Conservation (phyloP, 2,888 invertebrate genomes). For the Cyclophora punctaria region DNA sequence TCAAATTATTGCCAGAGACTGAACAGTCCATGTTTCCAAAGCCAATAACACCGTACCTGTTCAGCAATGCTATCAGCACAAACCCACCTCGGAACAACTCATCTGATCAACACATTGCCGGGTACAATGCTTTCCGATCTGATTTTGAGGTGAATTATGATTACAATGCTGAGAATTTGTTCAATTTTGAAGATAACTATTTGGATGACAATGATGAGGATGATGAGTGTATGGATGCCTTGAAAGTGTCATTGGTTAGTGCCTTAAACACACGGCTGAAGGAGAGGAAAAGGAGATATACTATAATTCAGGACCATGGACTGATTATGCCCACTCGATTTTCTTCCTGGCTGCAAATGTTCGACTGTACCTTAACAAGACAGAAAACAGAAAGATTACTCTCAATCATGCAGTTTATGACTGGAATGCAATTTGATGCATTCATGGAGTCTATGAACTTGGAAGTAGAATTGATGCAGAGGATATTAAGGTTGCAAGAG, state of each 20-base stretch:
- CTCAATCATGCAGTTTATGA: constrained; percentile 84
- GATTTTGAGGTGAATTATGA: constrained; percentile 91
- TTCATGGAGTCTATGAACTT: constrained; percentile 84
- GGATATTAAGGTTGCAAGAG: constrained; percentile 76
- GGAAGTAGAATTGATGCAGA: constrained; percentile 79
- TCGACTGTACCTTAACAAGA: constrained; percentile 76
- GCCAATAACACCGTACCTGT: constrained; percentile 77
- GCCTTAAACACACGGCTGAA: constrained; percentile 85
- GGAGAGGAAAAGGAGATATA: constrained; percentile 83
- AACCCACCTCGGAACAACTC: constrained; percentile 83
- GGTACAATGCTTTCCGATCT: constrained; percentile 89
- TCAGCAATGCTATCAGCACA: constrained; percentile 76
- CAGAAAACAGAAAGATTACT: constrained; percentile 77
- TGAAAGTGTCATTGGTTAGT: constrained; percentile 81
- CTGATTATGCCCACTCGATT: constrained; percentile 83
- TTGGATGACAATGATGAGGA: constrained; percentile 66
- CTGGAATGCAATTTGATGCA: constrained; percentile 82
- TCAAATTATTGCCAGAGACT: constrained; percentile 75
- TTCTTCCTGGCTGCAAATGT: constrained; percentile 80
- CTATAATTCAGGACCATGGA: constrained; percentile 85
- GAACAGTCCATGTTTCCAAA: constrained; percentile 75
- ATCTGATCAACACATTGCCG: constrained; percentile 77
- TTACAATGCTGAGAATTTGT: constrained; percentile 84
- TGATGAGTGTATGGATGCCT: constrained; percentile 72
- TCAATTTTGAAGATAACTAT: constrained; percentile 63